These are phyloP conservation scores for Linurgus olivaceus DNA, from an alignment of 2,797 vertebrate species.

Conservation along the genomic window DNA sequence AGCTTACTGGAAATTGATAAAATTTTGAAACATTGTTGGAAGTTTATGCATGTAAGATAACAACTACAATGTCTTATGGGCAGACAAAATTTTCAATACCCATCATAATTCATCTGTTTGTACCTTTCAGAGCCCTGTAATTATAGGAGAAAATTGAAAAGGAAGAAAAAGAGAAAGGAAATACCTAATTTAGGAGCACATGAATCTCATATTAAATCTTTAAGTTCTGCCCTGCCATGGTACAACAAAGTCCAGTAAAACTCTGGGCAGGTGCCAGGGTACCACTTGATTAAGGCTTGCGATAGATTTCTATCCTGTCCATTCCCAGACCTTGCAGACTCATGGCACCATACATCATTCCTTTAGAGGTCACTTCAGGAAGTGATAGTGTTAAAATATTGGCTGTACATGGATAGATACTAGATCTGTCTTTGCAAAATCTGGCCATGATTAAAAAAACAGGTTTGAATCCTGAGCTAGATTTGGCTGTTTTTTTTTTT, in stretches of 20 bases:
- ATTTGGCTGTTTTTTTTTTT: not conserved
- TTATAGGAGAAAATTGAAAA: not conserved
- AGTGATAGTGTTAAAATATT: not conserved
- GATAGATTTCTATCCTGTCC: not conserved
- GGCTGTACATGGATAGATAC: not conserved
- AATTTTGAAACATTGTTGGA: slow-evolving; percentile 20
- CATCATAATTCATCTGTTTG: not conserved
- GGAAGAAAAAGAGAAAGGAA: not conserved
- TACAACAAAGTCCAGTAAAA: not conserved
- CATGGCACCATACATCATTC: not conserved
- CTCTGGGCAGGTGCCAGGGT: not conserved
- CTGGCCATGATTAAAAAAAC: not conserved
- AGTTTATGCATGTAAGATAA: slow-evolving; percentile 32
- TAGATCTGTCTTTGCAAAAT: not conserved
- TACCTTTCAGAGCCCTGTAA: not conserved
- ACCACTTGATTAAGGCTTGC: not conserved
- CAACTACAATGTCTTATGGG: not conserved
- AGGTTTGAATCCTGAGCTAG: not conserved
- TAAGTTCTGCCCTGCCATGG: not conserved
- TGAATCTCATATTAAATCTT: not conserved
- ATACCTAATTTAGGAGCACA: not conserved
- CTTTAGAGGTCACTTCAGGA: not conserved
- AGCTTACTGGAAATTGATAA: slow-evolving; percentile 22
- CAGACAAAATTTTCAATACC: slow-evolving; percentile 34
- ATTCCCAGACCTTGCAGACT: not conserved